A percentile compares a stretch with the other conserved stretches of the same genome.
phyloP scores from a whole-genome alignment of 2,113 vertebrate genomes.

The Actenoides hombroni region DNA sequence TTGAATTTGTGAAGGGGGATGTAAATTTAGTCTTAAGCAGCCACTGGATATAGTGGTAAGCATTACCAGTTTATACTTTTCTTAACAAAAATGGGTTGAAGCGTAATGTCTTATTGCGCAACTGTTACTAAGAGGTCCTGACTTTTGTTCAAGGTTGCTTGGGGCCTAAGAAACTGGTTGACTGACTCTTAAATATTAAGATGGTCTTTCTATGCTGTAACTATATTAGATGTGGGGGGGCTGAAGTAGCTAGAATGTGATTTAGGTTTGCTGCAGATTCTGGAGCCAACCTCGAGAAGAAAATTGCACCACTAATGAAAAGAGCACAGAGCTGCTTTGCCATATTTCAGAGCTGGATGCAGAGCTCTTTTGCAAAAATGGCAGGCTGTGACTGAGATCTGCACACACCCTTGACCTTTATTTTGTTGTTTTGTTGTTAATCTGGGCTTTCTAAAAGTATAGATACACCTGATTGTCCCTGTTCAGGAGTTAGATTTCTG shows the following conservation, averaged over 20 bases:
- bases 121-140: background rate
- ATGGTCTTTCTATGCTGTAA: background rate
- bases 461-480: background rate
- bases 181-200: background rate
- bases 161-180: background rate
- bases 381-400: background rate
- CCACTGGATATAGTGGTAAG: background rate
- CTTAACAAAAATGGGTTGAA: background rate
- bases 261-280: background rate
- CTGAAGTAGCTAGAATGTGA: background rate
- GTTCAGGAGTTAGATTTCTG: background rate
- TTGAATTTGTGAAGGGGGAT: accelerated
- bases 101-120: background rate
- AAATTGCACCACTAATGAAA: background rate
- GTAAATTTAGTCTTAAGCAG: background rate
- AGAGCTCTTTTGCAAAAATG: background rate
- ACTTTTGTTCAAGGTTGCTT: background rate
- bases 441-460: background rate
- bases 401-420: background rate
- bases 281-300: background rate
- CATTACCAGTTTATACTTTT: background rate
- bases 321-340: background rate
- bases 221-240: background rate
- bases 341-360: background rate
- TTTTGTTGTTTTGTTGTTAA: background rate